Base-by-base conservation (phyloP, 1,140 invertebrate species). In the Drosophila pallidifrons region DNA sequence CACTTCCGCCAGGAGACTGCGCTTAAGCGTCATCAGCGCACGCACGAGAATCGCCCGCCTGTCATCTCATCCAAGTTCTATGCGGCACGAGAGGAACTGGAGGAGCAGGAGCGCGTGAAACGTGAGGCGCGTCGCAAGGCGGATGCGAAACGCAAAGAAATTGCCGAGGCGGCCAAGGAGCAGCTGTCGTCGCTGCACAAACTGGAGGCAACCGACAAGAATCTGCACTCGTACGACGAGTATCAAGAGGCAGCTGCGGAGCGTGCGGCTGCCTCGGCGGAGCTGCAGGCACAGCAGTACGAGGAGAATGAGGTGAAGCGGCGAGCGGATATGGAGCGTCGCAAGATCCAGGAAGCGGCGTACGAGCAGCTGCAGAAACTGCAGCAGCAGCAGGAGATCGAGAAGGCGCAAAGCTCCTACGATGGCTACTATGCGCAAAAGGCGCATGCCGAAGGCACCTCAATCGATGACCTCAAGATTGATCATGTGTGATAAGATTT, bases 1-100 rank as follows among this genome's bases (percentile, higher is more conserved):
- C 83, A 88, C 58, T 92, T 92, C 41, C 88, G 91, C 5, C 91
- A 92, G 63, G 79, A 91, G 47, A 91, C 90, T 32, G 91, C 91
- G 2, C 41, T 92, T 0, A 92, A 92, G 38, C 91, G 89, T 0
- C 91, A 92, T 52, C 90, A 91, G 61, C 81, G 91, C 3, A 88
- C 90, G n/a, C 91, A 92, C 49, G 79, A 89, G 52, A 91, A 91
- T 35, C 77, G 81, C 1, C 91, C 91, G 7, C 91, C 91, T 0
- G 77, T 86, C 2, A 92, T 92, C 13, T 91, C 91, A 0, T 72
- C 83, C 13, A 89, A 88, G 45, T 92, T 92, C 13, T 92, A 86
- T 73, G 85, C 83, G 0, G 91, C 91, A 0, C 85, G 87, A 10
- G 91, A 92, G 25, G 91, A 92, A 54, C 35, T 92, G 47, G 91